These are phyloP conservation scores for Camelus bactrianus DNA, from an alignment of 2,113 vertebrate genomes.

Conservation along the genomic window DNA sequence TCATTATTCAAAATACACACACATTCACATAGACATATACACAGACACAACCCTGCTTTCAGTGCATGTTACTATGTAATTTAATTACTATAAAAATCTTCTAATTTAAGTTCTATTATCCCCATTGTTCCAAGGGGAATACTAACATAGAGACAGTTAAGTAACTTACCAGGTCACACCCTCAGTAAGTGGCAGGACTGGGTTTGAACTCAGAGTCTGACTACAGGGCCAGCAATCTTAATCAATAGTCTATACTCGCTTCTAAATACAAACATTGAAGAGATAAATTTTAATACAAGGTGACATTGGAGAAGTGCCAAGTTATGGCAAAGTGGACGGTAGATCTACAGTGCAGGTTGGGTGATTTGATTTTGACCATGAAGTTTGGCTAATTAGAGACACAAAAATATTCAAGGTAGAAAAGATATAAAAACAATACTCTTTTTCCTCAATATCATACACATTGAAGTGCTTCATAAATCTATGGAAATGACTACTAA, in stretches of 20 bases:
- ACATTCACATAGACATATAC: neutral
- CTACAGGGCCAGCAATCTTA: neutral
- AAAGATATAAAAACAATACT: neutral
- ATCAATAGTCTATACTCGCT: neutral
- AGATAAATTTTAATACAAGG: neutral
- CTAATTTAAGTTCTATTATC: neutral
- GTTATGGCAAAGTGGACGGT: fast-evolving
- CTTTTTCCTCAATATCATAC: neutral
- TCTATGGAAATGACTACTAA: neutral
- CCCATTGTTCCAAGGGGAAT: neutral
- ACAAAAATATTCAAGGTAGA: neutral
- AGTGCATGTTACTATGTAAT: neutral
- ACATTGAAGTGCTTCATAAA: neutral
- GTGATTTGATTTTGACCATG: neutral
- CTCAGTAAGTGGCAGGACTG: neutral
- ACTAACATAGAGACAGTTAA: neutral
- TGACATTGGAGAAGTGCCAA: neutral
- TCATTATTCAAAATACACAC: neutral
- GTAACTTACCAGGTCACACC: neutral
- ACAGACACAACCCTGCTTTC: neutral
- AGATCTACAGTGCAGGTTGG: neutral
- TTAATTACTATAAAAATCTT: neutral
- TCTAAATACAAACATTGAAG: neutral
- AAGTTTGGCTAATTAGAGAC: neutral
- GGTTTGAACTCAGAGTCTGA: neutral